These are phyloP conservation scores for Eretmochelys imbricata DNA, from an alignment of 2,113 vertebrate genomes.

Conservation along the genomic window DNA sequence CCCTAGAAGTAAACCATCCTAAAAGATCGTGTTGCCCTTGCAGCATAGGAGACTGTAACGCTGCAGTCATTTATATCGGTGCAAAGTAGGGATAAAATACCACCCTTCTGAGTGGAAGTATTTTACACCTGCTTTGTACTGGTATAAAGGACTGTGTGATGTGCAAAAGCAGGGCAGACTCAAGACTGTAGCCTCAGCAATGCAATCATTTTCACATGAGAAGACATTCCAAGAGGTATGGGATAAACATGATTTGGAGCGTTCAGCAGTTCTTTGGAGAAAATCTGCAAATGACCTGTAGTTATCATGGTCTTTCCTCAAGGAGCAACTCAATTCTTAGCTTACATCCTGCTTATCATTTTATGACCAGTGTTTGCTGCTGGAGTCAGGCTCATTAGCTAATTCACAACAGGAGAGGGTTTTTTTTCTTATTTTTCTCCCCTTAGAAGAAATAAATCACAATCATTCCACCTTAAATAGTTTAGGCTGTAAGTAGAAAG, in stretches of 20 bases:
- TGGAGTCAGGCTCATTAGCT: not conserved
- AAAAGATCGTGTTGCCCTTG: not conserved
- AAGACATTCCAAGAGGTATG: not conserved
- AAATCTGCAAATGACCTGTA: not conserved
- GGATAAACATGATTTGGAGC: not conserved
- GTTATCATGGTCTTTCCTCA: not conserved
- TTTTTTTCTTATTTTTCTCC: not conserved
- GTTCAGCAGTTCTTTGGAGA: not conserved
- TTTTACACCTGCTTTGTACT: not conserved
- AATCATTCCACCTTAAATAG: constrained; percentile 75
- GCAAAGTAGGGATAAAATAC: not conserved
- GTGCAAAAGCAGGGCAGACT: no score
- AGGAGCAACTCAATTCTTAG: not conserved
- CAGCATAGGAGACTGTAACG: not conserved
- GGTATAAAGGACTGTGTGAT: no score
- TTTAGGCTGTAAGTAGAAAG: constrained; percentile 29
- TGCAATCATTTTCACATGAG: not conserved
- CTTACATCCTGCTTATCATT: not conserved
- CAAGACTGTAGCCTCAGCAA: not conserved
- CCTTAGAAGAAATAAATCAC: not conserved
- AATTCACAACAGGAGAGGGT: not conserved
- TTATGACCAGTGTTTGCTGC: not conserved
- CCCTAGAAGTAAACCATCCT: not conserved
- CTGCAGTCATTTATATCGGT: not conserved
- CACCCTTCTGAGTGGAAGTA: not conserved